A percentile compares a stretch with the other conserved stretches of the same genome.
These are phyloP conservation scores for Ophion obscuratus DNA, from an alignment of 2,888 invertebrate genomes.

Conservation along the genomic window DNA sequence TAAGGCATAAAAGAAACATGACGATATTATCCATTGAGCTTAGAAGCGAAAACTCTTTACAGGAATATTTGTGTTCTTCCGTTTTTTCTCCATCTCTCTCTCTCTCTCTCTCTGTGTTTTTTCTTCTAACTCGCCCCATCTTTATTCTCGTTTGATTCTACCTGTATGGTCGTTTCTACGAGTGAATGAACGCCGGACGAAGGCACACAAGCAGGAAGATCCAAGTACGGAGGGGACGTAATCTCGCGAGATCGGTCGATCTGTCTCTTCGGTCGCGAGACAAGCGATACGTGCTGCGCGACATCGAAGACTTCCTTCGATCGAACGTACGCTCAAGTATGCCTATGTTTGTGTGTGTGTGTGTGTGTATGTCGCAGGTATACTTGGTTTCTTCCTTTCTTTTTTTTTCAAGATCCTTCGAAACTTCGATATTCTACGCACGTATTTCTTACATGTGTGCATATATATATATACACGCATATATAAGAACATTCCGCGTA, in stretches of 20 bases:
- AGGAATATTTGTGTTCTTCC: neutral
- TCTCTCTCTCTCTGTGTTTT: neutral
- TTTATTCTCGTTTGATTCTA: slow-evolving; percentile 28
- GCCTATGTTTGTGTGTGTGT: neutral
- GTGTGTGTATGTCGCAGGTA: neutral
- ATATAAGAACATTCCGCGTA: slow-evolving; percentile 24
- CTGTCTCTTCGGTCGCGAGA: slow-evolving; percentile 21
- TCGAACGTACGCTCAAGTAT: slow-evolving; percentile 21
- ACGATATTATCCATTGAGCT: neutral
- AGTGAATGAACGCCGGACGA: slow-evolving; percentile 64
- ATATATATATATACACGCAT: neutral
- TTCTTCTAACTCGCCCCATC: neutral
- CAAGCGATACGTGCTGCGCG: slow-evolving; percentile 60
- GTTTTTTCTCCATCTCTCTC: neutral
- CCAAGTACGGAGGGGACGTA: slow-evolving; percentile 56
- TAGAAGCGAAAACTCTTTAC: slow-evolving; percentile 12
- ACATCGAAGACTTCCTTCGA: slow-evolving; percentile 53
- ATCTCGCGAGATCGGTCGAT: slow-evolving; percentile 46
- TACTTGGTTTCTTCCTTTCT: neutral
- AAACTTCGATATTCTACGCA: slow-evolving; percentile 51
- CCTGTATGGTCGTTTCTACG: slow-evolving; percentile 26
- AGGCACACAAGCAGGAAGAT: slow-evolving; percentile 43
- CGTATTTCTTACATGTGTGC: slow-evolving; percentile 39
- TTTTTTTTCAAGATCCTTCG: slow-evolving; percentile 18
- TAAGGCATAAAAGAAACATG: slow-evolving; percentile 14